phyloP scores from a whole-genome alignment of 1,140 invertebrate species.

The Prorops nasuta region DNA sequence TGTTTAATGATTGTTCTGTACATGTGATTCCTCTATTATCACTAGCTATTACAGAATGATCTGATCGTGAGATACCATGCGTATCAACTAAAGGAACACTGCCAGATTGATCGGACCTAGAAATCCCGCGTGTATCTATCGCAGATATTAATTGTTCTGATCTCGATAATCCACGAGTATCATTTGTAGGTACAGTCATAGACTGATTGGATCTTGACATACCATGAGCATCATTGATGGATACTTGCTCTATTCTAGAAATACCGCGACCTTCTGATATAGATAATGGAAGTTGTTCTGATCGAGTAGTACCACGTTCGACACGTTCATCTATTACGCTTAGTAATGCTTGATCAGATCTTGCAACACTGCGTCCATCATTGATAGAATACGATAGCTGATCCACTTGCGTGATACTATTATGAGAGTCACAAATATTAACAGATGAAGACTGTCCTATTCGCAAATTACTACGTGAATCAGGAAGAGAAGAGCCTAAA shows the following conservation, averaged over 20 bases:
- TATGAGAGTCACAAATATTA: too few species aligned
- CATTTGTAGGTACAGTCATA: conserved; percentile 3
- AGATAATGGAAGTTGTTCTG: conserved; percentile 12
- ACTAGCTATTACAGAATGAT: conserved; percentile 14
- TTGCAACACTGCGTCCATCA: conserved; percentile 11
- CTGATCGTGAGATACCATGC: conserved; percentile 7
- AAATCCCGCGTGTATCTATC: conserved; percentile 8
- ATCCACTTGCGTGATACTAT: too few species aligned
- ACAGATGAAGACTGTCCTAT: not conserved
- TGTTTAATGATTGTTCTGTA: conserved; percentile 14
- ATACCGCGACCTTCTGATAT: too few species aligned
- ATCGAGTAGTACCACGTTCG: conserved; percentile 13
- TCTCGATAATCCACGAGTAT: conserved; percentile 14
- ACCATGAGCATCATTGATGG: too few species aligned
- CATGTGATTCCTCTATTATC: conserved; percentile 10
- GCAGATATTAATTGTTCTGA: conserved; percentile 4
- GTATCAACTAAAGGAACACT: not conserved
- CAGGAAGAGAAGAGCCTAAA: not conserved
- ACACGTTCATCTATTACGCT: too few species aligned
- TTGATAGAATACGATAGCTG: not conserved
- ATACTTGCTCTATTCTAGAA: too few species aligned
- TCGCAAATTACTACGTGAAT: not conserved
- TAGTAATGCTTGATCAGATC: conserved; percentile 10
- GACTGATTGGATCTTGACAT: too few species aligned
- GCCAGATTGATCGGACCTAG: conserved; percentile 14